These are phyloP conservation scores for Arctopsyche grandis DNA, from an alignment of 1,140 invertebrate species.

Conservation along the genomic window DNA sequence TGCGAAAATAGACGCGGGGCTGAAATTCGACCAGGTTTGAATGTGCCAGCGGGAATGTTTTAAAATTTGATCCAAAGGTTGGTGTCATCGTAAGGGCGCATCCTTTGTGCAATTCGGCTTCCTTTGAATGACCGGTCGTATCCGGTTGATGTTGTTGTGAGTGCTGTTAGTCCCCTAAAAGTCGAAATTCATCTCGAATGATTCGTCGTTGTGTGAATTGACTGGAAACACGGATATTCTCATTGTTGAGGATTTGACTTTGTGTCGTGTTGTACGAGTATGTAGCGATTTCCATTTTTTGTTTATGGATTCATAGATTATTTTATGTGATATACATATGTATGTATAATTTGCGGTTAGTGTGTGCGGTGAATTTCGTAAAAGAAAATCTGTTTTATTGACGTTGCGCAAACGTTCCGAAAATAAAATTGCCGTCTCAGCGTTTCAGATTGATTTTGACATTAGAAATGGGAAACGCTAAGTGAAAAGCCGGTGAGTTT, in stretches of 20 bases:
- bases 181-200: slow-evolving; percentile 12
- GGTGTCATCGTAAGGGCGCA: no score
- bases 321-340: not conserved
- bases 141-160: slow-evolving; percentile 12
- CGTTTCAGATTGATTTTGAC: slow-evolving; percentile 24
- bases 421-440: slow-evolving; percentile 22
- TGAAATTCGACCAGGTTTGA: no score
- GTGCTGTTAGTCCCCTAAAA: not conserved
- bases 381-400: not conserved
- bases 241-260: not conserved
- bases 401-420: slow-evolving; percentile 8
- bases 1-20: not conserved
- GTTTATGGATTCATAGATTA: not conserved
- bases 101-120: slow-evolving; percentile 1
- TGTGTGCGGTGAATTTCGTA: no score
- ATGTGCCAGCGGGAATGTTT: no score
- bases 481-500: slow-evolving; percentile 31
- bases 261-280: no score
- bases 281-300: no score
- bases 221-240: slow-evolving; percentile 6
- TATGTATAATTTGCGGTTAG: no score
- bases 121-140: slow-evolving; percentile 1
- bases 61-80: no score
- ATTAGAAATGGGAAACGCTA: slow-evolving; percentile 23
- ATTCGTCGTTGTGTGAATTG: slow-evolving; percentile 3